Percentiles rank a stretch among this genome's conserved stretches.
phyloP scores from a whole-genome alignment of 2,888 invertebrate species.

The Cryptosula pallasiana region DNA sequence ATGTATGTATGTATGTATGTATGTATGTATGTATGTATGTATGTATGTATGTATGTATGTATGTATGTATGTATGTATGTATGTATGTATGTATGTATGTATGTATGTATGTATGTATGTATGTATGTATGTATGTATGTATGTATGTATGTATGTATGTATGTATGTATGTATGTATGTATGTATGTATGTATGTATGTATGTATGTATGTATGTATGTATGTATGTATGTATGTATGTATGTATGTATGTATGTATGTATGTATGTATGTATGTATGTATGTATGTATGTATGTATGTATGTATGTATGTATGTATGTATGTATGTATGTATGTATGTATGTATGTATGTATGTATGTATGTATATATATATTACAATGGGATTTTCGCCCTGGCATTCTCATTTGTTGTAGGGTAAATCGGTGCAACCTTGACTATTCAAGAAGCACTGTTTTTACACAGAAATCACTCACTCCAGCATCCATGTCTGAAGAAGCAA shows the following conservation, averaged over 20 bases:
- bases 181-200: neutral
- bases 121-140: neutral
- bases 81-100: neutral
- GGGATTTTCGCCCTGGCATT: too few relatives aligned
- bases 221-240: neutral
- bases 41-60: neutral
- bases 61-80: neutral
- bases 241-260: slow-evolving; percentile 17
- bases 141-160: neutral
- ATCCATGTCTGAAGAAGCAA: too few relatives aligned
- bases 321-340: neutral
- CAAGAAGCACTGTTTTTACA: too few relatives aligned
- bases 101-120: neutral
- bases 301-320: neutral
- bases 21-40: neutral
- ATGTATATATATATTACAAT: neutral
- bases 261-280: slow-evolving; percentile 25
- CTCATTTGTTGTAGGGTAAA: too few relatives aligned
- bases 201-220: neutral
- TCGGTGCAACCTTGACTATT: too few relatives aligned
- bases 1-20: neutral
- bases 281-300: slow-evolving; percentile 23
- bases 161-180: neutral
- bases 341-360: neutral
- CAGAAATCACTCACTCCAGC: too few relatives aligned